Evolutionary conservation across 2,888 invertebrate genomes (phyloP), one percentile per base, ranked within the genome.

Genomic region (Psococerastis gibbosa): DNA sequence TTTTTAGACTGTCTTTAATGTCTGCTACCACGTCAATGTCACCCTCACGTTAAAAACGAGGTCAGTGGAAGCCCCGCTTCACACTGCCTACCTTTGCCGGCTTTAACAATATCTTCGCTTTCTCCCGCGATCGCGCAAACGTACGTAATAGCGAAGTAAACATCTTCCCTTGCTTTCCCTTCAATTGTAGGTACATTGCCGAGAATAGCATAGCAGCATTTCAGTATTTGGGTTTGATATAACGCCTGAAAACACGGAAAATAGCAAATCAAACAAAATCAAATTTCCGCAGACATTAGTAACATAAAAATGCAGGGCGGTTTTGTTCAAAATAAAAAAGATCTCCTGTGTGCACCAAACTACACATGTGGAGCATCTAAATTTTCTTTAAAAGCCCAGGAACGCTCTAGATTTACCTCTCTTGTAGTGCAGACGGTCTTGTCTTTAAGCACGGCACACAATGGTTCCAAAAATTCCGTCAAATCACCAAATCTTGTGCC

Each of bases 371-470:
- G n/a, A n/a, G n/a, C n/a, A n/a, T n/a, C n/a, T n/a, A n/a, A n/a
- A n/a, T n/a, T n/a, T n/a, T n/a, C n/a, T n/a, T n/a, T n/a, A n/a
- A 34, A 23, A 2, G 32, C 20, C 11, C 3, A 22, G 27, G 15
- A 32, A 41, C 41, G 34, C 3, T 42, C n/a, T 32, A 41, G 35
- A 47, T 22, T 44, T 53, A 71, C 69, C 62, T 73, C 73, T 51
- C 70, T 64, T 47, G 65, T 68, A 48, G 69, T 68, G 53, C 75
- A 77, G 45, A 77, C 61, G 44, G 71, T 68, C 31, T 71, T 66
- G 46, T 70, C 67, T 6, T 68, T 60, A 31, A 82, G 55, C 42
- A 75, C 65, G 47, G 64, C 62, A 34, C 69, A 68, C 32, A 84
- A 66, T 47, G 70, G 68, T 1, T 55, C 54, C 47, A 81, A 52